Evolutionary conservation across 2,113 vertebrate genomes (phyloP).

Genomic region (Chaetorhynchus papuensis): DNA sequence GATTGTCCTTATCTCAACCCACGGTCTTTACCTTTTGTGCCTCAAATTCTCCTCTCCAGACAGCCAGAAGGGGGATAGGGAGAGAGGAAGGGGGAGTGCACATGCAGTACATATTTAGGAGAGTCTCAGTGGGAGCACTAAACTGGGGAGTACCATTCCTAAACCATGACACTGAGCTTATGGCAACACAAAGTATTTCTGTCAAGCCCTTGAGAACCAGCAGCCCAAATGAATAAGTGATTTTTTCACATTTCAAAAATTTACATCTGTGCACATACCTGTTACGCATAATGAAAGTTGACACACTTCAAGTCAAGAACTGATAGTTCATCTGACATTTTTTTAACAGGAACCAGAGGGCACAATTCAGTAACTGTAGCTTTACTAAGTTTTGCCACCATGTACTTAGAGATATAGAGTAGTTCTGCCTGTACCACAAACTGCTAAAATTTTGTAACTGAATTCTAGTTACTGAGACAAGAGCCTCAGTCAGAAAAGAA

Average conservation of each 20-base stretch:
- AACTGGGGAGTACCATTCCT: background rate
- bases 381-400: background rate
- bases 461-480: background rate
- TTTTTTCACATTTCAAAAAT: background rate
- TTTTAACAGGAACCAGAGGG: background rate
- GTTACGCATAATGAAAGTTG: background rate
- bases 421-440: background rate
- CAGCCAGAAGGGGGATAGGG: background rate
- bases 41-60: background rate
- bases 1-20: background rate
- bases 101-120: accelerated
- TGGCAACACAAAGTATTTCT: constrained; percentile 12
- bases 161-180: background rate
- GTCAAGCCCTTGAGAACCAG: constrained; percentile 7
- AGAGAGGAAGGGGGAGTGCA: background rate
- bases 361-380: background rate
- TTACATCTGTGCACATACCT: background rate
- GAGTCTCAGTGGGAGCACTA: background rate
- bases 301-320: background rate
- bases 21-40: background rate
- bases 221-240: background rate
- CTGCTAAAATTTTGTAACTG: background rate
- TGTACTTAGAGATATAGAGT: background rate
- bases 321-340: background rate
- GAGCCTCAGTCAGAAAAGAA: background rate